Base-by-base conservation (phyloP, 2,797 vertebrate species). In the Buphagus erythrorhynchus region DNA sequence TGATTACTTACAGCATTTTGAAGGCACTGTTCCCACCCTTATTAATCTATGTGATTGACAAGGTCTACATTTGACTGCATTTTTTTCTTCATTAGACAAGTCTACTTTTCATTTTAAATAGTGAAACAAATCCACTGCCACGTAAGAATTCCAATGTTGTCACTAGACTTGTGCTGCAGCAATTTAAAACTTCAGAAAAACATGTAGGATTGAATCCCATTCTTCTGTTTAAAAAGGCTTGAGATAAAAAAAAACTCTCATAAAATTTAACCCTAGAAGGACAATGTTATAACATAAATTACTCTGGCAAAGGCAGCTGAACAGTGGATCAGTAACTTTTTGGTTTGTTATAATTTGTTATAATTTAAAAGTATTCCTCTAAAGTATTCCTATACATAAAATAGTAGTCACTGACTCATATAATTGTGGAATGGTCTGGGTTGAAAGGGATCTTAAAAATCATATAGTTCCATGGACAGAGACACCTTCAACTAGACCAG, bases 11-110 rank as follows among this genome's bases (percentile, higher is more conserved):
- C 68, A 95, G 79, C 51, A 49, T 95, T 96, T 95, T 95, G 91
- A 96, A 95, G 83, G 67, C 36, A 91, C 54, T 75, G 17, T 87
- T 97, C 88, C 73, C 95, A 91, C 52, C 68, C 92, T 81, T 94
- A 91, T 90, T 97, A 97, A 94, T 95, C 95, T 95, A 68, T 67
- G 78, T 96, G 97, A 97, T 86, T 97, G 97, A 97, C 93, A 93
- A 93, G 84, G 81, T 96, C 95, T 97, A 80, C 91, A 85, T 96
- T 91, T 93, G 91, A 94, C 95, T 96, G 76, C 36, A 54, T 93
- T 93, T 96, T 97, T 97, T 96, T 77, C 87, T 94, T 96, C 91
- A 94, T 97, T 97, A 96, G 91, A 95, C 86, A 95, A 85, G 71
- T 94, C 83, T 92, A 67, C 67, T 95, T 96, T 97, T 94, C 77